Base-by-base conservation (phyloP, 2,797 vertebrate genomes). In the Pygocentrus nattereri region DNA sequence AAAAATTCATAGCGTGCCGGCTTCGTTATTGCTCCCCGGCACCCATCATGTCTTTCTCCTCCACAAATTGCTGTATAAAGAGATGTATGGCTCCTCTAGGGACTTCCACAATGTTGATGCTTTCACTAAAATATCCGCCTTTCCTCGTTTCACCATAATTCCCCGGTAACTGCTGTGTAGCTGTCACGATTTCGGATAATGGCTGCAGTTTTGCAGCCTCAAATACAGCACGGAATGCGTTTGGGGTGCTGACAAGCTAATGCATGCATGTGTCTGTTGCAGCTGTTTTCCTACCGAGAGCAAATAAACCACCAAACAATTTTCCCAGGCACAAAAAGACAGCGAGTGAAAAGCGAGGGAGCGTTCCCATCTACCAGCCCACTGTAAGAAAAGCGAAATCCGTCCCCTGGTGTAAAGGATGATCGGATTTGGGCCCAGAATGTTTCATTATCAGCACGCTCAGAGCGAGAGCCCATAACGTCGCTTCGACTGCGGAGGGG, bases 391-490 rank as follows among this genome's bases (percentile, higher is more conserved):
- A 8, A 23, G 65, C 34, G 12, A 71, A 70, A 64, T 31, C 56
- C 73, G 23, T 76, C 50, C 34, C 69, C 47, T 50, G 44, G 56
- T 64, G 31, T 82, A 82, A 71, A 54, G 30, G 19, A 18, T 69
- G 73, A 76, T 62, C 23, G 15, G 64, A 76, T 76, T 76, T 76
- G 68, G 65, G 23, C n/a, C 7, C 41, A 64, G 44, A 76, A 52
- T 72, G 74, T 62, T 71, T 76, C 56, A 82, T 81, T 61, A 81
- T 76, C 23, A 50, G 52, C 23, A 50, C 50, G 41, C 31, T 76
- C 54, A 25, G 31, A 59, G 41, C 31, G 13, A 50, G 30, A 76
- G 64, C 64, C 30, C 64, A 21, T 69, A 44, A 27, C 21, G 62
- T 34, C 15, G 65, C 4, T 19, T 49, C 19, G n/a, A 65, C n/a